Evolutionary conservation across 1,140 invertebrate species (phyloP).

Genomic region (Platyura marginata): DNA sequence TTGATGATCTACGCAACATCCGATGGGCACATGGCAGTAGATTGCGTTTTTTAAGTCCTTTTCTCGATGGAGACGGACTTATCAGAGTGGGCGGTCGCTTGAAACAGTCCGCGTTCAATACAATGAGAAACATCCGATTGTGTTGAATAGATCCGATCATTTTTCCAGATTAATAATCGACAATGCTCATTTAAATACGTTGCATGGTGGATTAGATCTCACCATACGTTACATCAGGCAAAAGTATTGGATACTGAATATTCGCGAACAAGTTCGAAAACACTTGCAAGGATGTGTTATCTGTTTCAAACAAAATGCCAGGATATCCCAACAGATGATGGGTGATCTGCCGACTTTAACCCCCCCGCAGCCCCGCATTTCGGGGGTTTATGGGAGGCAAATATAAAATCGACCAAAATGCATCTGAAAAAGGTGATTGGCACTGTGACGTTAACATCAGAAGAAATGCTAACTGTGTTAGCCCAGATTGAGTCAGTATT

Average conservation of each 20-base stretch:
- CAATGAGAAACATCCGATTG: conserved; percentile 7
- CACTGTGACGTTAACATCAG: conserved; percentile 8
- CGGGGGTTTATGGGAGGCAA: conserved; percentile 22
- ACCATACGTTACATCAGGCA: conserved; percentile 5
- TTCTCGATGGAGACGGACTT: conserved; percentile 8
- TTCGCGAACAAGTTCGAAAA: background rate
- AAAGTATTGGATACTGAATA: conserved; percentile 9
- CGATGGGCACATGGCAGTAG: background rate
- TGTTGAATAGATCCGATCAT: conserved; percentile 6
- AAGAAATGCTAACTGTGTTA: conserved; percentile 14
- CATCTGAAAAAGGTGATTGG: conserved; percentile 8
- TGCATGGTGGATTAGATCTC: conserved; percentile 8
- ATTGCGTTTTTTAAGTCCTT: conserved; percentile 6
- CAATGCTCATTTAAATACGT: conserved; percentile 8
- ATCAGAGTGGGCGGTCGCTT: conserved; percentile 11
- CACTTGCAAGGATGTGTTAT: conserved; percentile 7
- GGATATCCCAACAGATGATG: conserved; percentile 11
- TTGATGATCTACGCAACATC: background rate
- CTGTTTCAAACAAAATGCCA: conserved; percentile 8
- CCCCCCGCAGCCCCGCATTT: conserved; percentile 16
- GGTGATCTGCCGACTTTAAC: conserved; percentile 14
- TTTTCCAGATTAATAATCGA: conserved; percentile 10
- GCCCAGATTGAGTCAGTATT: conserved; percentile 12
- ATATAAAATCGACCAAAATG: conserved; percentile 14
- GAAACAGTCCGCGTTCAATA: conserved; percentile 3